Percentiles rank a stretch among this genome's conserved stretches.
Conservation (phyloP, 2,797 vertebrate species). For the Tinamus major region DNA sequence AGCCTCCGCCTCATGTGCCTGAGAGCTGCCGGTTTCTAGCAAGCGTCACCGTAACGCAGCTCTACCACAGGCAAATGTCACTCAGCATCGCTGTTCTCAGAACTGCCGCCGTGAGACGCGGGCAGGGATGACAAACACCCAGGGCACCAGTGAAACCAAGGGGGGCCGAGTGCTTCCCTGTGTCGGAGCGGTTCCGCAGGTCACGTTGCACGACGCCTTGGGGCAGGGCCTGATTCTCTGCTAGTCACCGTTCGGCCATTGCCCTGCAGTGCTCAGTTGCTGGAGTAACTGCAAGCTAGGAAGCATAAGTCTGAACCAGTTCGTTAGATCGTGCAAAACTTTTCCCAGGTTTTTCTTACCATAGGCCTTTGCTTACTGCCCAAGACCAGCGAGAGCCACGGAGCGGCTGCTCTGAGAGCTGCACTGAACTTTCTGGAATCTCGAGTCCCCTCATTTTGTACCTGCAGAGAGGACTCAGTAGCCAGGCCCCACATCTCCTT, state of each 20-base stretch:
- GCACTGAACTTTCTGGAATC: neutral
- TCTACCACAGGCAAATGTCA: conserved; percentile 64
- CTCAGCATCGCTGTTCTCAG: conserved; percentile 33
- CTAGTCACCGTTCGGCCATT: neutral
- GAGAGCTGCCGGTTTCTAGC: conserved; percentile 34
- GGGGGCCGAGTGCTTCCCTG: neutral
- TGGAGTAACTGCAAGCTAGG: neutral
- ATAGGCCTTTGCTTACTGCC: rapidly evolving
- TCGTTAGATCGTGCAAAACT: neutral
- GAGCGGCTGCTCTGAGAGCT: neutral
- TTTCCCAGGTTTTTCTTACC: neutral
- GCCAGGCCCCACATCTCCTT: neutral
- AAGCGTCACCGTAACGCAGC: conserved; percentile 10
- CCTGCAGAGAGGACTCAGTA: neutral
- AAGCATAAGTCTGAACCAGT: neutral
- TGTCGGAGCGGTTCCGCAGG: too few relatives aligned
- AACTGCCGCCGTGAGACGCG: neutral
- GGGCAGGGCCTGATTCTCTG: neutral
- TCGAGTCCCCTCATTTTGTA: neutral
- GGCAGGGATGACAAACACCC: neutral
- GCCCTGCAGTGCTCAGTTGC: neutral
- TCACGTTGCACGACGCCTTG: neutral
- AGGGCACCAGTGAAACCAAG: neutral
- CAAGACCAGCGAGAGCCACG: neutral
- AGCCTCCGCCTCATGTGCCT: conserved; percentile 35